Percentiles rank a stretch among this genome's conserved stretches.
These are phyloP conservation scores for Sylvicola fuscatus DNA, from an alignment of 2,888 invertebrate genomes.

Conservation along the genomic window DNA sequence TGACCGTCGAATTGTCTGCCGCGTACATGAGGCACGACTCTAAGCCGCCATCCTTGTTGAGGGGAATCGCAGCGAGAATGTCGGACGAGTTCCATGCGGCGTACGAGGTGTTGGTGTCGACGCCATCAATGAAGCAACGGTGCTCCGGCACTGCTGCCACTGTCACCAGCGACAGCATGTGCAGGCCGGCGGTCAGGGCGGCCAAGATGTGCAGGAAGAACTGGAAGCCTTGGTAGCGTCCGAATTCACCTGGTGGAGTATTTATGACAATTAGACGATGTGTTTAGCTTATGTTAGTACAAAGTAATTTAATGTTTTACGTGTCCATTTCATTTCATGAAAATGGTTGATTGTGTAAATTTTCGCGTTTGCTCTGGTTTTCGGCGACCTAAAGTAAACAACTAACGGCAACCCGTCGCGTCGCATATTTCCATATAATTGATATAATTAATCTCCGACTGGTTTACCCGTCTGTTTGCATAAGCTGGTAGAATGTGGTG, in stretches of 20 bases:
- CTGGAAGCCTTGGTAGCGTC: conserved; percentile 60
- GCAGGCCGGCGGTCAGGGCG: conserved; percentile 58
- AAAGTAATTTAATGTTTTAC: too few relatives aligned
- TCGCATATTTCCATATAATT: too few relatives aligned
- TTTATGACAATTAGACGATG: too few relatives aligned
- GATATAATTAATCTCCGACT: too few relatives aligned
- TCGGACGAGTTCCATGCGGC: conserved; percentile 33
- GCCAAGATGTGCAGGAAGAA: conserved; percentile 56
- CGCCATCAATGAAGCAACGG: conserved; percentile 30
- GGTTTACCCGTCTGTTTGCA: too few relatives aligned
- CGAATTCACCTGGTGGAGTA: conserved; percentile 68
- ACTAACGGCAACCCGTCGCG: too few relatives aligned
- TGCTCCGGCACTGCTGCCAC: conserved; percentile 65
- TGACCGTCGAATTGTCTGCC: conserved; percentile 21
- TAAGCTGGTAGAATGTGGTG: too few relatives aligned
- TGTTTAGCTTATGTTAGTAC: too few relatives aligned
- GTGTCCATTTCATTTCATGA: too few relatives aligned
- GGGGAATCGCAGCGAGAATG: conserved; percentile 34
- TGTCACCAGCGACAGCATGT: conserved; percentile 62
- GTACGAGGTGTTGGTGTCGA: conserved; percentile 29
- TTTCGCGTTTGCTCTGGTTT: too few relatives aligned
- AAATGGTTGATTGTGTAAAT: too few relatives aligned
- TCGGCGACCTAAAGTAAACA: too few relatives aligned
- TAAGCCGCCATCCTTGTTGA: conserved; percentile 31
- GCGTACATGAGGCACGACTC: conserved; percentile 40